These are phyloP conservation scores for Atherinosoma microstoma DNA, from an alignment of 2,797 vertebrate species.

Conservation along the genomic window DNA sequence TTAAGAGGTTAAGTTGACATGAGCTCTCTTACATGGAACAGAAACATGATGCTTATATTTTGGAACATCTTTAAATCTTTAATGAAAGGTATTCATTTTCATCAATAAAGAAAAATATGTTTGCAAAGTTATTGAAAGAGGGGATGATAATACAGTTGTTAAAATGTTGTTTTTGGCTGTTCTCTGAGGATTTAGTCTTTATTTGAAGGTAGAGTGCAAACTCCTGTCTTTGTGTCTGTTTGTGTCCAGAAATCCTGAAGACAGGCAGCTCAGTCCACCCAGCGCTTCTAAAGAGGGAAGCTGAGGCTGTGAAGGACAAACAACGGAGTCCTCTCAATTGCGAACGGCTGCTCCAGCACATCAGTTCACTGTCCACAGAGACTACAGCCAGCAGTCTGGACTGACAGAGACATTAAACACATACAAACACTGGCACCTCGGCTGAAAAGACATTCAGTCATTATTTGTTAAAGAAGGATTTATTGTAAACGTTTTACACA, in stretches of 20 bases:
- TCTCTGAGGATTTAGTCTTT: neutral
- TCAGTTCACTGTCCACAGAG: slow-evolving; percentile 68
- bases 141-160: no score
- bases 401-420: slow-evolving; percentile 7
- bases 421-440: slow-evolving; percentile 1
- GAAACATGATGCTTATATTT: neutral
- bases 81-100: neutral
- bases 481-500: neutral
- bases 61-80: neutral
- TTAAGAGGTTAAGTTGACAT: neutral
- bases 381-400: neutral
- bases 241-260: slow-evolving; percentile 88
- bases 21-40: neutral
- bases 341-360: slow-evolving; percentile 87
- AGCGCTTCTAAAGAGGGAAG: slow-evolving; percentile 82
- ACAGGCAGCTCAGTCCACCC: slow-evolving; percentile 84
- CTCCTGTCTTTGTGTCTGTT: neutral
- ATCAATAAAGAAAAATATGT: neutral
- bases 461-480: neutral
- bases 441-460: neutral
- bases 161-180: no score
- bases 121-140: no score
- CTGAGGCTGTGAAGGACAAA: slow-evolving; percentile 85
- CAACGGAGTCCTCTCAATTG: slow-evolving; percentile 86
- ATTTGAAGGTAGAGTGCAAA: neutral